phyloP scores from a whole-genome alignment of 2,888 invertebrate genomes.

The Ptycholaimellus sp. region DNA sequence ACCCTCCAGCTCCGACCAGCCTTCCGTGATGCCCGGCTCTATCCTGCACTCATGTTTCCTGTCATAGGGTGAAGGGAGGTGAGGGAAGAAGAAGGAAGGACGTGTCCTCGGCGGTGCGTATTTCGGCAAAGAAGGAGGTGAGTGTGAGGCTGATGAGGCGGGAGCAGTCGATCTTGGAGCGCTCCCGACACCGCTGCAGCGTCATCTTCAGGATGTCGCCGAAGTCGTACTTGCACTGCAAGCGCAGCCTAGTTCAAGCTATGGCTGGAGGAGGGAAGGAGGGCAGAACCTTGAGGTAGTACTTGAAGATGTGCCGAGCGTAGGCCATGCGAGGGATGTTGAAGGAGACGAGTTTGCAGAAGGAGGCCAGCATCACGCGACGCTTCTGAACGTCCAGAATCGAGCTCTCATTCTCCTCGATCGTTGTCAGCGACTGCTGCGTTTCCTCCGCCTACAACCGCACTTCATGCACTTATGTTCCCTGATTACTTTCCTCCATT shows the following conservation, averaged over 20 bases:
- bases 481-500: too few species aligned
- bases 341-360: conserved; percentile 89
- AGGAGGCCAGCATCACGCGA: conserved; percentile 78
- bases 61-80: too few species aligned
- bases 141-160: conserved; percentile 74
- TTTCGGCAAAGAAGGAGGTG: conserved; percentile 61
- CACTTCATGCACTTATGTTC: too few species aligned
- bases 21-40: too few species aligned
- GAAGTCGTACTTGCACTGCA: conserved; percentile 79
- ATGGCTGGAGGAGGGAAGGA: not conserved
- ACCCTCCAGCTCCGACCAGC: conserved; percentile 38
- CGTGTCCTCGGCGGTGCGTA: too few species aligned
- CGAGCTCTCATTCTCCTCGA: too few species aligned
- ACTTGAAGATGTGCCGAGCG: conserved; percentile 79
- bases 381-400: too few species aligned
- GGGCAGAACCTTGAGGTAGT: conserved; percentile 58
- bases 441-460: too few species aligned
- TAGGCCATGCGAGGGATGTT: conserved; percentile 71
- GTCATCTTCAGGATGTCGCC: conserved; percentile 95
- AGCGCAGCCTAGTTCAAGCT: conserved; percentile 5
- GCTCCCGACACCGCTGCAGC: conserved; percentile 80
- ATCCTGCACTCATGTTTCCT: too few species aligned
- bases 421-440: too few species aligned
- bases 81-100: too few species aligned
- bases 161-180: conserved; percentile 83